Conservation (phyloP, 2,113 vertebrate species). For the Tauraco erythrolophus region DNA sequence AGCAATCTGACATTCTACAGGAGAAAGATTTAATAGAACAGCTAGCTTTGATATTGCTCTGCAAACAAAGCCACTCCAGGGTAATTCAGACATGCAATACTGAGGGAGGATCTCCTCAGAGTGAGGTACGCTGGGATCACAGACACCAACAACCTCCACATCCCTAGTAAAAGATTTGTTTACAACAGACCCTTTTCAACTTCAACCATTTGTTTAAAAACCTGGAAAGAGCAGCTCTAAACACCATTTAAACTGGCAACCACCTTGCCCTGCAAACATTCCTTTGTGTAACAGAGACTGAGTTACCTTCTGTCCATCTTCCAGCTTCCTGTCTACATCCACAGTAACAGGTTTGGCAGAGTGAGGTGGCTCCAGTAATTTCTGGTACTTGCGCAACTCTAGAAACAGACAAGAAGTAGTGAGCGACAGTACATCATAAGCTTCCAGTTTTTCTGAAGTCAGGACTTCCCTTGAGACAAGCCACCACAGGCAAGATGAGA, state of each 20-base stretch:
- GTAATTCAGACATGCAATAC: neutral
- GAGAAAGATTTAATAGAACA: neutral
- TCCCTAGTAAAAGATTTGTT: neutral
- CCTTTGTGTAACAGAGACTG: neutral
- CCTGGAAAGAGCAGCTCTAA: neutral
- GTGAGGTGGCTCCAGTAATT: conserved; percentile 79
- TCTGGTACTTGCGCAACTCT: conserved; percentile 86
- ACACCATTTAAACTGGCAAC: neutral
- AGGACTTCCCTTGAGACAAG: neutral
- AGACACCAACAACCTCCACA: neutral
- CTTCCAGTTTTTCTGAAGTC: neutral
- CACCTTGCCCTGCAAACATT: neutral
- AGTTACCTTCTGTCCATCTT: conserved; percentile 90
- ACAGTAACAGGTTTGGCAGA: conserved; percentile 76
- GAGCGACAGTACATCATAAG: neutral
- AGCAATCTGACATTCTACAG: conserved; percentile 88
- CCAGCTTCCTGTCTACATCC: conserved; percentile 89
- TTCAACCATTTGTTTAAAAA: neutral
- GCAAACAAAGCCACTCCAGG: neutral
- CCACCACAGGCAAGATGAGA: neutral
- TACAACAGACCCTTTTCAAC: neutral
- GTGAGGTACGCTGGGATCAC: neutral
- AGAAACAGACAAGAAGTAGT: neutral
- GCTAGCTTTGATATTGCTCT: neutral
- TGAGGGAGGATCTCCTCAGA: neutral